Percentiles rank a stretch among this genome's conserved stretches.
Conservation (phyloP, 1,140 invertebrate genomes). For the Pteromalus puparum region DNA sequence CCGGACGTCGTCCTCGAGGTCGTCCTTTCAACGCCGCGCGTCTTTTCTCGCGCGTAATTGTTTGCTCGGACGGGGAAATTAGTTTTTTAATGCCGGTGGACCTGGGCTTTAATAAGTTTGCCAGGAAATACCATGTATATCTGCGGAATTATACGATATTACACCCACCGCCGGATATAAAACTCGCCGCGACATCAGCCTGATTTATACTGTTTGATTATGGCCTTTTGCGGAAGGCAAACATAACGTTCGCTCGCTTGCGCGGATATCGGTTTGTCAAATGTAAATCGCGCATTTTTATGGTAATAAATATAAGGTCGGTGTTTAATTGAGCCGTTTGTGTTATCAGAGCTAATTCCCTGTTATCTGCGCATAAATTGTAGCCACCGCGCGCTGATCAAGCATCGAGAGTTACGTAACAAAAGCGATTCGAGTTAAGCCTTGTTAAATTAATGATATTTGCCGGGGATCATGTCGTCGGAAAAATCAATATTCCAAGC, state of each 20-base stretch:
- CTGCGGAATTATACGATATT: background rate
- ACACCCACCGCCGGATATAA: background rate
- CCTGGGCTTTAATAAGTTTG: background rate
- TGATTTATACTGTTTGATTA: background rate
- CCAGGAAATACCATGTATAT: background rate
- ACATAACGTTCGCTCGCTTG: background rate
- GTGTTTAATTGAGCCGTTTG: slow-evolving; percentile 28
- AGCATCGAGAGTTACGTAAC: slow-evolving; percentile 23
- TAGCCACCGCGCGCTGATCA: slow-evolving; percentile 23
- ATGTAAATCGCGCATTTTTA: slow-evolving; percentile 6
- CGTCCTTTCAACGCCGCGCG: background rate
- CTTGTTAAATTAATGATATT: slow-evolving; percentile 30
- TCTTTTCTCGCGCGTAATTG: slow-evolving; percentile 17
- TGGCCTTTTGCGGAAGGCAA: background rate
- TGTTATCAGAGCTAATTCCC: slow-evolving; percentile 40
- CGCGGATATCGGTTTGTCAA: slow-evolving; percentile 19
- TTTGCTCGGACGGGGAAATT: slow-evolving; percentile 24
- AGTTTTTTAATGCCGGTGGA: background rate
- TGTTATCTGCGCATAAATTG: slow-evolving; percentile 42
- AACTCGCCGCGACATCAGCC: background rate
- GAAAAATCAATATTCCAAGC: background rate
- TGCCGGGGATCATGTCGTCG: background rate
- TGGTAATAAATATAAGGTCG: slow-evolving; percentile 36
- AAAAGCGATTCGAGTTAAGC: slow-evolving; percentile 27
- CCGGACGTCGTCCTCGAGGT: background rate